Percentiles rank a stretch among this genome's conserved stretches.
Conservation (phyloP, 2,113 vertebrate genomes). For the Scophthalmus maximus region DNA sequence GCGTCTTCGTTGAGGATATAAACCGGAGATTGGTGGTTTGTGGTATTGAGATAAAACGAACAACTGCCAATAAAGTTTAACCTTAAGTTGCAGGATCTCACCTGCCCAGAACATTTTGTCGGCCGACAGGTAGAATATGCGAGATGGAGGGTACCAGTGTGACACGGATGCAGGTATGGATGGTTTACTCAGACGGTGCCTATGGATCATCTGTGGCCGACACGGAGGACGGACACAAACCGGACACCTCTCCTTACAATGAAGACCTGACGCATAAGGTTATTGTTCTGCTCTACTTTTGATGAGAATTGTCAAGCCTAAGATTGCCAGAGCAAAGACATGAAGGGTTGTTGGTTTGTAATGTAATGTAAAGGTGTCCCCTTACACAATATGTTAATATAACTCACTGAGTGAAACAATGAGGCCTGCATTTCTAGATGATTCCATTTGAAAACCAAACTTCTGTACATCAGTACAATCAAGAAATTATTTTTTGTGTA, state of each 20-base stretch:
- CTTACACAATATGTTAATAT: no score
- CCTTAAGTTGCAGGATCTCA: neutral
- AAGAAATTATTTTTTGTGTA: no score
- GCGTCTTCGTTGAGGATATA: constrained; percentile 10
- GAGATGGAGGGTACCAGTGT: constrained; percentile 50
- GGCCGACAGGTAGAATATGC: neutral
- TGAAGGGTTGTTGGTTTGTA: no score
- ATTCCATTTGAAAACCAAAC: no score
- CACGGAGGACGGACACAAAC: constrained; percentile 58
- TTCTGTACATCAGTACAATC: no score
- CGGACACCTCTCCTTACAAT: constrained; percentile 65
- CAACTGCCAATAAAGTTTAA: neutral
- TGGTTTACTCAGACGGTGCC: constrained; percentile 59
- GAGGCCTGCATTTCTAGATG: no score
- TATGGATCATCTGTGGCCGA: constrained; percentile 65
- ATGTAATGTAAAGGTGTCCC: no score
- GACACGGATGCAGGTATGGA: neutral
- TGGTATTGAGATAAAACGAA: neutral
- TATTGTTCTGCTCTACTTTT: neutral
- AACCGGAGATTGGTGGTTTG: neutral
- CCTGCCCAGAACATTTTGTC: neutral
- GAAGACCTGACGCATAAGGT: constrained; percentile 85
- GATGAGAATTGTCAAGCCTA: neutral
- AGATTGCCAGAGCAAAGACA: neutral
- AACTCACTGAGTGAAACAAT: no score